Conservation (phyloP, 2,888 invertebrate species). For the Malacosoma neustria region DNA sequence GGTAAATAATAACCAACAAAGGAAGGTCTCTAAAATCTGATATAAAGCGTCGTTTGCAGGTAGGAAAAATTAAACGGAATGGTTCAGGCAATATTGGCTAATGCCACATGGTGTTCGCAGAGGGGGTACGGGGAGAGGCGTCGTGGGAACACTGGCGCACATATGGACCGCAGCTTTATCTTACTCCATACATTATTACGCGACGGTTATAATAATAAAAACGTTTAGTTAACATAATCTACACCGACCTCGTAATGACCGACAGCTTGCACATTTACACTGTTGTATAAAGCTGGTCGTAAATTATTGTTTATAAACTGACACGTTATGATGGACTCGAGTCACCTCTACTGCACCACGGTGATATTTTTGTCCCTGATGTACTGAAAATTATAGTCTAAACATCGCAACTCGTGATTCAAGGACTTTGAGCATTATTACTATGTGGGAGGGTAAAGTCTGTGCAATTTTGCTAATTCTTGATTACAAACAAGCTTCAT, state of each 20-base stretch:
- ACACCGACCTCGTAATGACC: constrained; percentile 39
- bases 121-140: constrained; percentile 31
- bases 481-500: too few relatives aligned
- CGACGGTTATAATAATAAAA: constrained; percentile 57
- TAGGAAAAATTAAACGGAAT: constrained; percentile 21
- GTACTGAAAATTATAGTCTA: too few relatives aligned
- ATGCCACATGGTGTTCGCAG: constrained; percentile 47
- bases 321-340: constrained; percentile 15
- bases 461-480: too few relatives aligned
- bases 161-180: constrained; percentile 70
- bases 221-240: constrained; percentile 54
- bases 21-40: constrained; percentile 24
- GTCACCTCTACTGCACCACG: constrained; percentile 4
- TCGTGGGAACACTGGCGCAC: constrained; percentile 63
- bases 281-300: constrained; percentile 26
- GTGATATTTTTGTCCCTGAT: neutral
- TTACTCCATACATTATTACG: constrained; percentile 42
- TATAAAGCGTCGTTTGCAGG: constrained; percentile 12
- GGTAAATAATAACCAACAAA: constrained; percentile 43
- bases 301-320: constrained; percentile 11
- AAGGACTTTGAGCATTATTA: too few relatives aligned
- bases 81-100: constrained; percentile 40
- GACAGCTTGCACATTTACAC: constrained; percentile 40
- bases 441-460: too few relatives aligned
- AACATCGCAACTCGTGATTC: neutral